Evolutionary conservation across 2,113 vertebrate species (phyloP), one percentile per base, ranked within the genome.

Genomic region (Oncorhynchus gorbuscha): DNA sequence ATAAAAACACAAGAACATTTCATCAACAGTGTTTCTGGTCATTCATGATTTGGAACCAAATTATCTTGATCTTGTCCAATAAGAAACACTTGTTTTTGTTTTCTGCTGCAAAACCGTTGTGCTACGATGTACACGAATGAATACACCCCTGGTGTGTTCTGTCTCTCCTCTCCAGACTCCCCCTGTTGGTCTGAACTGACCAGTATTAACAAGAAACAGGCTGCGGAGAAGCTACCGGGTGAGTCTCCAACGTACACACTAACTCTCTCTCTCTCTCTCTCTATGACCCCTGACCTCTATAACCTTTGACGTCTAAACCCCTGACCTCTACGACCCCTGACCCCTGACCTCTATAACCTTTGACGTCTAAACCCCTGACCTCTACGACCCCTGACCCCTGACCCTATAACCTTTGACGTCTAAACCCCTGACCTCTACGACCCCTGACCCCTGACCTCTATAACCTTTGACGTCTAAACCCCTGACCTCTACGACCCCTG

Each of bases 111-210:
- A 24, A 24, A 24, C 24, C 24, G 24, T 24, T 24, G 24, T 24
- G 24, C 24, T 24, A 24, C 24, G 24, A 24, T 24, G 24, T 24
- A 24, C 24, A 24, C 24, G 24, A 24, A 24, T 24, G 24, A 24
- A 24, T 24, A 24, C 24, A 24, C 24, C 24, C 24, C 24, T 24
- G 24, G 1, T 24, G 24, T 24, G 24, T 24, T 24, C 24, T 9
- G 22, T 82, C 30, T 84, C 20, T 77, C 20, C 74, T 72, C 94
- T 94, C 39, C 72, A 99, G 97, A 98, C 67, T 95, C 97, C 64
- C 97, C 97, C 76, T 99, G 97, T 90, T 96, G 97, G 88, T 94
- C 93, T 70, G 95, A 99, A 81, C 92, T 97, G 79, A 94, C 90
- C 87, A 93, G 88, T 76, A 94, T 97, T 90, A 95, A 94, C 89